Percentiles rank a stretch among this genome's conserved stretches.
phyloP scores from a whole-genome alignment of 2,113 vertebrate genomes.

The Dipodomys stephensi region DNA sequence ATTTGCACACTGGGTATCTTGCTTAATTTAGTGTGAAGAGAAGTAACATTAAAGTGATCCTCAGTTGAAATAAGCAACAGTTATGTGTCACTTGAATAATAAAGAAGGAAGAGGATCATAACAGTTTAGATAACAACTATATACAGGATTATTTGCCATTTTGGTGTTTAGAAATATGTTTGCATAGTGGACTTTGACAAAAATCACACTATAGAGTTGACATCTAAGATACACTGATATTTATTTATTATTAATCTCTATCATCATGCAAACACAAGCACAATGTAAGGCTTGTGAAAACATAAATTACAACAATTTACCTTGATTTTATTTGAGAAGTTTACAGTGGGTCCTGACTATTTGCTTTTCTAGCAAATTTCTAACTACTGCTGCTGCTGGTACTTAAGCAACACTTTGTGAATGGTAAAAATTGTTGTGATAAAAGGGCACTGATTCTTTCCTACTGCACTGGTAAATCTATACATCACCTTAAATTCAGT shows the following conservation, averaged over 20 bases:
- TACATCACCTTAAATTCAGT: constrained; percentile 12
- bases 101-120: neutral
- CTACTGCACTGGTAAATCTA: neutral
- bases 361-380: neutral
- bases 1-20: neutral
- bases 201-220: neutral
- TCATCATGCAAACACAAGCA: neutral
- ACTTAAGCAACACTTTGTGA: neutral
- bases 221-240: neutral
- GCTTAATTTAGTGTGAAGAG: neutral
- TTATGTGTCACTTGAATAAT: neutral
- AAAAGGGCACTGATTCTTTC: neutral
- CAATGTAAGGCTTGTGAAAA: neutral
- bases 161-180: neutral
- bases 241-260: neutral
- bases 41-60: neutral
- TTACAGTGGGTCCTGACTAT: neutral
- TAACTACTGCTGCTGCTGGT: neutral
- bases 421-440: neutral
- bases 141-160: neutral
- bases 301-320: neutral
- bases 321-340: neutral
- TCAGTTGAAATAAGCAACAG: neutral
- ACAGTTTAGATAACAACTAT: neutral
- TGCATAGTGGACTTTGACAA: neutral